These are phyloP conservation scores for Gambusia holbrooki DNA, from an alignment of 2,113 vertebrate genomes.

Conservation along the genomic window DNA sequence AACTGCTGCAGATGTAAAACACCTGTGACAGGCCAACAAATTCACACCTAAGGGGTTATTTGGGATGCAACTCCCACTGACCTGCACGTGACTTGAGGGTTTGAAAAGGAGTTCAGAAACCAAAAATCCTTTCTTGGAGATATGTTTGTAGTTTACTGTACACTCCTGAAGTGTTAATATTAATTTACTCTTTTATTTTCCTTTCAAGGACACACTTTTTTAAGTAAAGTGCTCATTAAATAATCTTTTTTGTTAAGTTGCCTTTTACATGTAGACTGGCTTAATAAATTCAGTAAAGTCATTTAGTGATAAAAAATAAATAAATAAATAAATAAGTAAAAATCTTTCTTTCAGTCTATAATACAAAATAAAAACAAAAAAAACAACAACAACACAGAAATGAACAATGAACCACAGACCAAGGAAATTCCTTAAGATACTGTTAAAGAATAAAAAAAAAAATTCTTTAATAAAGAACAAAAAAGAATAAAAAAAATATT, in stretches of 20 bases:
- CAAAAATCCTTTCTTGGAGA: not conserved
- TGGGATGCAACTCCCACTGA: not conserved
- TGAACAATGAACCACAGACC: not conserved
- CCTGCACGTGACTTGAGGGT: not conserved
- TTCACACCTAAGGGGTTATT: not conserved
- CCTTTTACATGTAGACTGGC: not conserved
- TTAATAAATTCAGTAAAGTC: not conserved
- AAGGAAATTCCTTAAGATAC: not conserved
- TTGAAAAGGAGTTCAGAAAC: not conserved
- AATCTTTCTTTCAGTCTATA: not conserved
- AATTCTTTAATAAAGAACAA: no score
- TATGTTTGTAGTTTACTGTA: not conserved
- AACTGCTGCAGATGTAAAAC: slow-evolving; percentile 2
- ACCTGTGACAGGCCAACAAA: slow-evolving; percentile 17
- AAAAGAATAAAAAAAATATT: no score
- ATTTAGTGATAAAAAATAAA: not conserved
- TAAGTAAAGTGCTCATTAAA: not conserved
- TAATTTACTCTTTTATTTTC: not conserved
- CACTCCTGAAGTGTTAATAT: not conserved
- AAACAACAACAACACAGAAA: no score
- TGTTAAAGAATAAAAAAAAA: no score
- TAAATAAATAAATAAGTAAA: no score
- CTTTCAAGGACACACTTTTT: not conserved
- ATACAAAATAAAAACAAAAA: no score
- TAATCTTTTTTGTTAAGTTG: not conserved